Evolutionary conservation across 2,113 vertebrate genomes (phyloP), one percentile per base, ranked within the genome.

Genomic region (Phylloscopus trochiloides): DNA sequence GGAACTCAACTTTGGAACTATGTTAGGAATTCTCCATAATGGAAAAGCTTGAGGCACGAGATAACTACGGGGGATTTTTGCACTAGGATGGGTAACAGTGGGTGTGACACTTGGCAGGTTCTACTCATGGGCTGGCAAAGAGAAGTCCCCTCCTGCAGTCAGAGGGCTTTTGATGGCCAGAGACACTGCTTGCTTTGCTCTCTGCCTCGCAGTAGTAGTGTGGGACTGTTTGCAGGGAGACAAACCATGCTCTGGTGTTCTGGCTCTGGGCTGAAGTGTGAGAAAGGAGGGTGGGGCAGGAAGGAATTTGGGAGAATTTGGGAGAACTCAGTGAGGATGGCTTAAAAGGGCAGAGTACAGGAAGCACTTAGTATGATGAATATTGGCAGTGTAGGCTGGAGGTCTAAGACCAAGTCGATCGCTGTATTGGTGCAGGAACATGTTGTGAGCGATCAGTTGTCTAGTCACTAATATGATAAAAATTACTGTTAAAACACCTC

Each of bases 391-490:
- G 32, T 52, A 48, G 67, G 36, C 61, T 68, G 71, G 34, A 73
- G 42, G 25, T n/a, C 14, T 28, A 3, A 28, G 5, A 42, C 18
- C 6, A 26, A 34, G 16, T 15, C 1, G 1, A 3, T 73, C 0
- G 0, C 43, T 58, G 14, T 34, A 54, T 14, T 24, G 24, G 43
- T 55, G 43, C 26, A 51, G 43, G 50, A 76, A 36, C 0, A 1
- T 22, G 19, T 18, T 71, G 66, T 7, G 6, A 15, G 22, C n/a
- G 51, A 42, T 66, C 74, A 55, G n/a, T 57, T 65, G 65, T n/a
- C 45, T 72, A 52, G 2, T n/a, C 4, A 1, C 17, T 55, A 59
- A 29, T 51, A 38, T 36, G 16, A 2, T 16, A 32, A 72, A 70
- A 75, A 38, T 6, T 31, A 24, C 40, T 75, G 43, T 61, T 88